Evolutionary conservation across 1,140 invertebrate species (phyloP).

Genomic region (Ceratitis capitata): DNA sequence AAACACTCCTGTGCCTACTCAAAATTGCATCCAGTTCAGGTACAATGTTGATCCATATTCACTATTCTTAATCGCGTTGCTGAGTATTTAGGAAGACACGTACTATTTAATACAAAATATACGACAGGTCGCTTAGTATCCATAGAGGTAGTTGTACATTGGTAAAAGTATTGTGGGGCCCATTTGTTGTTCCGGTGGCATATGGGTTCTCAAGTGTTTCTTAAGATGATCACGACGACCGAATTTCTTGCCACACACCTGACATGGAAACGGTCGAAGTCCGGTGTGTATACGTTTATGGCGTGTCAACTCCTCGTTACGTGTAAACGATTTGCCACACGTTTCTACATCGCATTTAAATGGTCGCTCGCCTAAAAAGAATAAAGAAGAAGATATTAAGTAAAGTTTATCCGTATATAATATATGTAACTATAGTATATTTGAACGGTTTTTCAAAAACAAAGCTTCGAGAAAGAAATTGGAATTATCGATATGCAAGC

Average conservation of each 20-base stretch:
- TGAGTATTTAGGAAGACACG: background rate
- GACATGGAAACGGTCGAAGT: conserved; percentile 81
- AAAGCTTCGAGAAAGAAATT: too few species aligned
- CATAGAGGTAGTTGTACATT: conserved; percentile 63
- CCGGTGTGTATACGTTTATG: conserved; percentile 92
- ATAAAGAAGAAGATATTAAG: conserved; percentile 41
- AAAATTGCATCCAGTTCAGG: background rate
- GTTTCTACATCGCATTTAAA: conserved; percentile 84
- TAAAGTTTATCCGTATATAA: background rate
- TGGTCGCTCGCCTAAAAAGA: conserved; percentile 79
- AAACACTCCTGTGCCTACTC: too few species aligned
- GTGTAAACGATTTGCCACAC: conserved; percentile 90
- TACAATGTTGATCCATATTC: background rate
- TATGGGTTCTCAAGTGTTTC: conserved; percentile 73
- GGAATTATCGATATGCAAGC: too few species aligned
- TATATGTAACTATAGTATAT: background rate
- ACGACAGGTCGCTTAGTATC: conserved; percentile 49
- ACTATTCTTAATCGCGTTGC: background rate
- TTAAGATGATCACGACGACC: conserved; percentile 89
- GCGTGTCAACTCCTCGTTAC: conserved; percentile 92
- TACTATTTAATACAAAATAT: background rate
- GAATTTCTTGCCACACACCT: conserved; percentile 85
- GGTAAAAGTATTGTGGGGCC: conserved; percentile 61
- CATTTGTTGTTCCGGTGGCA: conserved; percentile 62
- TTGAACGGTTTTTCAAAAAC: background rate